A percentile compares a stretch with the other conserved stretches of the same genome.
These are phyloP conservation scores for Tetranychus piercei DNA, from an alignment of 2,888 invertebrate genomes.

Conservation along the genomic window DNA sequence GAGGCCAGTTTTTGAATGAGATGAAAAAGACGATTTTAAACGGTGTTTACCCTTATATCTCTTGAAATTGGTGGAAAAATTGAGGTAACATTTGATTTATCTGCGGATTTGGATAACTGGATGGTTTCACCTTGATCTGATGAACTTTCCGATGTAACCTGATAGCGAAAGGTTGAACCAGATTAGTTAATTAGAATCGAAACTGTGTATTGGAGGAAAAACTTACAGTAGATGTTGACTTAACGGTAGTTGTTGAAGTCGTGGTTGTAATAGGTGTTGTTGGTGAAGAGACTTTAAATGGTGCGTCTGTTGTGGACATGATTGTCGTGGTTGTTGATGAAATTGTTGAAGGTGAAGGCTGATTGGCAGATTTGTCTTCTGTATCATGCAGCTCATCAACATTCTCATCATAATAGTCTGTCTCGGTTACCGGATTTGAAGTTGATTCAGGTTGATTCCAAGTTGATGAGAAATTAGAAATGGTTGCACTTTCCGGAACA, in stretches of 20 bases:
- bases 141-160: too few relatives aligned
- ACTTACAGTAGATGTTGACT: neutral
- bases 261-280: neutral
- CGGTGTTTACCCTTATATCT: too few relatives aligned
- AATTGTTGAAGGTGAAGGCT: conserved; percentile 8
- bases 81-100: too few relatives aligned
- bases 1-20: too few relatives aligned
- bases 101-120: too few relatives aligned
- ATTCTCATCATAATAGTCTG: neutral
- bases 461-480: neutral
- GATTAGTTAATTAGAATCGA: too few relatives aligned
- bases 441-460: neutral
- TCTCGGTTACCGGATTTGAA: neutral
- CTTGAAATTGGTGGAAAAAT: too few relatives aligned
- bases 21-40: too few relatives aligned
- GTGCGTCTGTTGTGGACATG: neutral
- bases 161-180: too few relatives aligned
- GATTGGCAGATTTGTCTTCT: neutral
- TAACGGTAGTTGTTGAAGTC: neutral
- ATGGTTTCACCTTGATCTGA: too few relatives aligned
- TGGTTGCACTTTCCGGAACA: conserved; percentile 10
- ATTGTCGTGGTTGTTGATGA: conserved; percentile 7
- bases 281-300: neutral
- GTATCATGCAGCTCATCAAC: neutral
- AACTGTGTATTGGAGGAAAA: neutral